A percentile compares a stretch with the other conserved stretches of the same genome.
phyloP scores from a whole-genome alignment of 2,888 invertebrate genomes.

The Nomada goodeniana region DNA sequence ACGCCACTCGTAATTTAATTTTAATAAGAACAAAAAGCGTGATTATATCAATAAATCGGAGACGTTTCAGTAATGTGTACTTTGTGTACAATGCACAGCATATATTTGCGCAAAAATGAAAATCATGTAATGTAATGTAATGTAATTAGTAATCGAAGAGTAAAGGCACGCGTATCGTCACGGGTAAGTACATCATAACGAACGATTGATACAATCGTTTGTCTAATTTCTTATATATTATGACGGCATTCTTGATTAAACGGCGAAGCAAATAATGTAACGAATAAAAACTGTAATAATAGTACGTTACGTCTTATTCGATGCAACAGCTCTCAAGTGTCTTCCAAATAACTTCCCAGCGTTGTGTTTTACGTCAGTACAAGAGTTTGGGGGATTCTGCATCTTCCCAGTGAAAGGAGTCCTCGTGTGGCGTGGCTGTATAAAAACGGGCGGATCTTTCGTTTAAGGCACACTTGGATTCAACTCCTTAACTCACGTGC shows the following conservation, averaged over 20 bases:
- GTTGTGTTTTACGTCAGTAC: constrained; percentile 39
- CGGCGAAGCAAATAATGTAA: no score
- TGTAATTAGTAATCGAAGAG: no score
- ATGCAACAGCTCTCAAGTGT: neutral
- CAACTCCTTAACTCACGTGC: constrained; percentile 48
- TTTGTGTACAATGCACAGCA: no score
- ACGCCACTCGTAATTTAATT: constrained; percentile 15
- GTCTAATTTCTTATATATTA: no score
- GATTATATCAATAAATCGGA: neutral
- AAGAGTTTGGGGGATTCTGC: constrained; percentile 58
- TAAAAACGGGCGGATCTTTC: constrained; percentile 71
- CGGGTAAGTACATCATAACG: no score
- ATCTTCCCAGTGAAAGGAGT: constrained; percentile 69
- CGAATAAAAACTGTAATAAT: neutral
- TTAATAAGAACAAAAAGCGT: neutral
- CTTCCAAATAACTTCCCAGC: constrained; percentile 13
- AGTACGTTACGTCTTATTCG: neutral
- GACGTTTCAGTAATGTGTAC: neutral
- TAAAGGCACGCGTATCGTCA: no score
- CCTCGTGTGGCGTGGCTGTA: constrained; percentile 53
- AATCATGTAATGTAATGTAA: no score
- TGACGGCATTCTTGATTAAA: no score
- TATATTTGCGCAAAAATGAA: no score
- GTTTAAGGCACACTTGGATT: constrained; percentile 66
- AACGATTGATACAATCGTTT: no score